phyloP scores from a whole-genome alignment of 2,888 invertebrate species.

The Zonitis immaculata region DNA sequence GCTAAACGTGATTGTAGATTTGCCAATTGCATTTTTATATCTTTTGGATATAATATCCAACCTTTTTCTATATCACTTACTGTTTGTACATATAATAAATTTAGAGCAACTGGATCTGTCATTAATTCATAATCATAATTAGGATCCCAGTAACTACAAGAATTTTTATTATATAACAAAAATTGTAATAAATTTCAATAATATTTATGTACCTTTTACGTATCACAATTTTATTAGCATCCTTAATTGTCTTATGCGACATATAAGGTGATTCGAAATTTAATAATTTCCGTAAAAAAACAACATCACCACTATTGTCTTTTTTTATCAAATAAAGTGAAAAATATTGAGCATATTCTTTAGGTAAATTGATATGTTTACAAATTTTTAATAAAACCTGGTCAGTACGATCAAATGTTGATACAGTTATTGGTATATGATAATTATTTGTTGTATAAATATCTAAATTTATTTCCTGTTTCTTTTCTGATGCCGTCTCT shows the following conservation, averaged over 20 bases:
- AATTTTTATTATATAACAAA: conserved; percentile 1
- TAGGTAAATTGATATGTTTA: conserved; percentile 72
- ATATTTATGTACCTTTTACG: conserved; percentile 84
- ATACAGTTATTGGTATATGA: conserved; percentile 74
- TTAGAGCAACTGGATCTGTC: conserved; percentile 75
- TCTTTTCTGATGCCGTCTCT: conserved; percentile 69
- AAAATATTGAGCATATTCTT: conserved; percentile 80
- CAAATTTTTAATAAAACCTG: conserved; percentile 78
- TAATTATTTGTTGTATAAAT: conserved; percentile 83
- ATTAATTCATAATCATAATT: conserved; percentile 78
- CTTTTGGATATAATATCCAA: conserved; percentile 74
- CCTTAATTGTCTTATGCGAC: conserved; percentile 76
- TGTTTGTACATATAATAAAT: conserved; percentile 83
- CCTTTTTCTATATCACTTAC: conserved; percentile 81
- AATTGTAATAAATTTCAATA: not conserved
- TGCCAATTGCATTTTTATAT: conserved; percentile 61
- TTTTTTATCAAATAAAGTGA: conserved; percentile 82
- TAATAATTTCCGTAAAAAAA: conserved; percentile 82
- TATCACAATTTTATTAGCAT: conserved; percentile 71
- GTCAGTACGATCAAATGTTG: conserved; percentile 79
- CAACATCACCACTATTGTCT: conserved; percentile 64
- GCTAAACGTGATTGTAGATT: conserved; percentile 70
- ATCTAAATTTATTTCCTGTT: conserved; percentile 70
- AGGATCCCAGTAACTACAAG: conserved; percentile 80
- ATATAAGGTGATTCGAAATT: conserved; percentile 97